Conservation (phyloP, 2,113 vertebrate genomes). For the Megaceryle maxima region DNA sequence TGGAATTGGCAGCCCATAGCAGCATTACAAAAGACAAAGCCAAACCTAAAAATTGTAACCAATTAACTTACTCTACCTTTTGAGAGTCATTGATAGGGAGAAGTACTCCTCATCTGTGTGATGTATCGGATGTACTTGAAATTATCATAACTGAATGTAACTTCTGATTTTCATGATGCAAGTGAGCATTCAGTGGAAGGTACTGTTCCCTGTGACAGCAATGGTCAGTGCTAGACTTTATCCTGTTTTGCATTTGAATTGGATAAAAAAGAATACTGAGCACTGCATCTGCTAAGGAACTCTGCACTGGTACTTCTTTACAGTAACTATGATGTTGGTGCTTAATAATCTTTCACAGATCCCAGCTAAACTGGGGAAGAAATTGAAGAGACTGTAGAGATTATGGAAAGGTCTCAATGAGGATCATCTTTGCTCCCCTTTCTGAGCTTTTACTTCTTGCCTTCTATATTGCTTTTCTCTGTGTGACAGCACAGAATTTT, state of each 20-base stretch:
- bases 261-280: neutral
- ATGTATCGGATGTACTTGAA: neutral
- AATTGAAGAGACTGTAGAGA: neutral
- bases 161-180: neutral
- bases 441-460: neutral
- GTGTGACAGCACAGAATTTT: neutral
- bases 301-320: neutral
- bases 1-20: constrained; percentile 18
- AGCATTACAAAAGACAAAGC: neutral
- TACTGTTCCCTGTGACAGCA: neutral
- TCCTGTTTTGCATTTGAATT: neutral
- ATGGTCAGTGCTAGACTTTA: neutral
- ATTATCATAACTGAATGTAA: neutral
- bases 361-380: neutral
- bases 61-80: neutral
- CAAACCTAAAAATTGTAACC: neutral
- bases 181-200: neutral
- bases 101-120: neutral
- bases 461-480: neutral
- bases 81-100: neutral
- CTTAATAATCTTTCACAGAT: neutral
- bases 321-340: neutral
- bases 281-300: neutral
- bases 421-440: neutral
- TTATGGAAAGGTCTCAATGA: neutral